These are phyloP conservation scores for Propithecus coquereli DNA, from an alignment of 2,113 vertebrate genomes.

Conservation along the genomic window DNA sequence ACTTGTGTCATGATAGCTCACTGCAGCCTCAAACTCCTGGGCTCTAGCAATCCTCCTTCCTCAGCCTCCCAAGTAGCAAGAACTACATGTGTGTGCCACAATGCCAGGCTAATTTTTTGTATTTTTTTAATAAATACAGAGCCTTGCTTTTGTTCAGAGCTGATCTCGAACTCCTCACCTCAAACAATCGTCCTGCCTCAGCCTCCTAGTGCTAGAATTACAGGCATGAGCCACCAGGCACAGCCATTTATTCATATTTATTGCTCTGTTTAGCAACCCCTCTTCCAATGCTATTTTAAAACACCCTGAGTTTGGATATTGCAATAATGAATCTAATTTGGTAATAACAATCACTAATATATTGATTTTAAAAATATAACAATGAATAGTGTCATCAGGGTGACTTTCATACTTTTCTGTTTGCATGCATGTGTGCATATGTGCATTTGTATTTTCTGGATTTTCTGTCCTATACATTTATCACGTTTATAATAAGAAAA, in stretches of 20 bases:
- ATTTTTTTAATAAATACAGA: no score
- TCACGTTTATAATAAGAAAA: slow-evolving; percentile 29
- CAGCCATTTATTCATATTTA: not conserved
- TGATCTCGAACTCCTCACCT: no score
- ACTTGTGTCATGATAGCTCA: no score
- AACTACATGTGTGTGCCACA: no score
- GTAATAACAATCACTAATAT: not conserved
- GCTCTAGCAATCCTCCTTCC: no score
- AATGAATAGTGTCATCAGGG: not conserved
- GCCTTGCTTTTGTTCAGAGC: no score
- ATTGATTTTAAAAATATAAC: not conserved
- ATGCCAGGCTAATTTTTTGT: no score
- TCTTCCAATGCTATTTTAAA: not conserved
- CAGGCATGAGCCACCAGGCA: no score
- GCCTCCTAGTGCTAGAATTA: no score
- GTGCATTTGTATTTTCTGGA: not conserved
- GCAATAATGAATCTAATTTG: not conserved
- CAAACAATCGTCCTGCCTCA: no score
- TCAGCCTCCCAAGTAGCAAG: no score
- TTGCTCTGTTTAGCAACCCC: not conserved
- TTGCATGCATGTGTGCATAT: not conserved
- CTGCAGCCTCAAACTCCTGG: no score
- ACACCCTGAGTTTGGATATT: not conserved
- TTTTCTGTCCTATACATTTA: not conserved
- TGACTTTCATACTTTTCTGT: not conserved